A percentile compares a stretch with the other conserved stretches of the same genome.
Evolutionary conservation across 1,140 invertebrate species (phyloP).

Genomic region (Frieseomelitta varia): DNA sequence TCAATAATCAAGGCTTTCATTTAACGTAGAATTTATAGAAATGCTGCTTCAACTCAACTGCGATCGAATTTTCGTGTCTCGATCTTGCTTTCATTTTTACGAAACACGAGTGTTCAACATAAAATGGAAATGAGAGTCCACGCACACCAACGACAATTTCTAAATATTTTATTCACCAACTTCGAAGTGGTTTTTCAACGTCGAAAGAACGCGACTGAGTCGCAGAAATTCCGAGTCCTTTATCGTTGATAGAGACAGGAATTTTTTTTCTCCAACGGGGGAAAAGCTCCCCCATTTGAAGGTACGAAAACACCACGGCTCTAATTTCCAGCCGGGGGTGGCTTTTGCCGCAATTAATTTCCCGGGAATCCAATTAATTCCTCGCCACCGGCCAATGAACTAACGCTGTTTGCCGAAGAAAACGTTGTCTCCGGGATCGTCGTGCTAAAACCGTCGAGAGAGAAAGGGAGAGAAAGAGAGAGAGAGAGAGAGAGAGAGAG

Average conservation of each 20-base stretch:
- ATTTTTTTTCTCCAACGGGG: conserved; percentile 20
- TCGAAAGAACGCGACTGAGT: neutral
- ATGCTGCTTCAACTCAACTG: too few species aligned
- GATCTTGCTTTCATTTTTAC: too few species aligned
- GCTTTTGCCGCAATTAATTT: conserved; percentile 69
- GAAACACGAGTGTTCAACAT: too few species aligned
- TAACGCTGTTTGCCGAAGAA: conserved; percentile 76
- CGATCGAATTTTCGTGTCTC: too few species aligned
- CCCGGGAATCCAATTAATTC: conserved; percentile 59
- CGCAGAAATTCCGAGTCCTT: neutral
- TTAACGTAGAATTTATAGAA: too few species aligned
- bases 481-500: conserved; percentile 8
- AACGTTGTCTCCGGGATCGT: conserved; percentile 53
- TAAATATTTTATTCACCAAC: neutral
- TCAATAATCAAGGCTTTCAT: too few species aligned
- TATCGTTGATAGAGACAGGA: neutral
- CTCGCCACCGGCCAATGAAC: conserved; percentile 68
- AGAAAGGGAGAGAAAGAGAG: neutral
- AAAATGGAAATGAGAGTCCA: too few species aligned
- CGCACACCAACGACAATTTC: neutral
- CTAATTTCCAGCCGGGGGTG: conserved; percentile 67
- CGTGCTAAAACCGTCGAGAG: conserved; percentile 3
- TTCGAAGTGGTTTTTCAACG: neutral
- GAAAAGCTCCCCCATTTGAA: neutral
- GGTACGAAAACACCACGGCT: conserved; percentile 34